Conservation (phyloP, 2,113 vertebrate genomes). For the Ailuropoda melanoleuca region DNA sequence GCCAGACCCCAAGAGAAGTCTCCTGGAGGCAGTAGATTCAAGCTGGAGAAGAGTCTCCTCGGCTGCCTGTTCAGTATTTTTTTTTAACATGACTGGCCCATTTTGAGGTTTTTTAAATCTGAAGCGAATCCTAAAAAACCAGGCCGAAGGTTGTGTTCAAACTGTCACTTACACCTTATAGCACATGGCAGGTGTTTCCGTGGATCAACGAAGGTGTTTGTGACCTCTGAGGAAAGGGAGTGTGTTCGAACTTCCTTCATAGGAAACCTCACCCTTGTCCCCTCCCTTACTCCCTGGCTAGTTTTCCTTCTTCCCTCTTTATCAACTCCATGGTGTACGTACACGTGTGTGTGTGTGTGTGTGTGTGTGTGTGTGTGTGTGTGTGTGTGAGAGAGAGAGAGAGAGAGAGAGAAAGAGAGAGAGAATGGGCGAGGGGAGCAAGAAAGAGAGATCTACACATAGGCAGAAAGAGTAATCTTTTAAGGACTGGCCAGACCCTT, state of each 20-base stretch:
- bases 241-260: background rate
- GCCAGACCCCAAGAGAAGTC: background rate
- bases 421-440: no score
- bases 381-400: background rate
- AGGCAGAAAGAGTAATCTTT: background rate
- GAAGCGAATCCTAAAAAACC: background rate
- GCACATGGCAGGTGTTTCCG: background rate
- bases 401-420: background rate
- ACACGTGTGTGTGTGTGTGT: background rate
- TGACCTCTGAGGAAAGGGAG: background rate
- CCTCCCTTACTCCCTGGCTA: rapidly evolving
- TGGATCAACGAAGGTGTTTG: background rate
- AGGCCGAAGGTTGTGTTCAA: background rate
- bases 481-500: rapidly evolving
- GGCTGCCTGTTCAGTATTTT: rapidly evolving
- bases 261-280: rapidly evolving
- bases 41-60: background rate
- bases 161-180: background rate
- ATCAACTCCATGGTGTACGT: rapidly evolving
- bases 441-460: background rate
- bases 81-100: background rate
- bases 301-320: no score
- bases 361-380: no score
- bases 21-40: background rate
- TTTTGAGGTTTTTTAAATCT: background rate